These are phyloP conservation scores for Piaya cayana DNA, from an alignment of 2,113 vertebrate species.

Conservation along the genomic window DNA sequence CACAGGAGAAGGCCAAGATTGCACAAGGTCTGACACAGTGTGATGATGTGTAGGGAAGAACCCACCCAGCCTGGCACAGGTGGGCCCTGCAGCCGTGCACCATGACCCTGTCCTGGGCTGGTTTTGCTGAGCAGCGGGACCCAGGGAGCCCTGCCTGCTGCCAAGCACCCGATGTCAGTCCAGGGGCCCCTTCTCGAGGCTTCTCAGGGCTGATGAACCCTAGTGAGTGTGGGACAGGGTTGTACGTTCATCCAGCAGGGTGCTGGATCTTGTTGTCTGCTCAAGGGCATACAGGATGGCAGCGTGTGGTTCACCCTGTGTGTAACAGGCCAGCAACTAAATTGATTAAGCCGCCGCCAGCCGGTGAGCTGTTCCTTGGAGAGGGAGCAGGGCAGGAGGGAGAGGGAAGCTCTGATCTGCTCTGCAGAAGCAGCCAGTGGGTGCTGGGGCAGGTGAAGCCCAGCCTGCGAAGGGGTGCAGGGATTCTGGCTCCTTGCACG, in stretches of 20 bases:
- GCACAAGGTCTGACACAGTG: neutral
- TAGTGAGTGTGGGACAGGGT: neutral
- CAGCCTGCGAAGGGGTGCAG: rapidly evolving
- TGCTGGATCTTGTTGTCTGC: neutral
- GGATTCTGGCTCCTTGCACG: neutral
- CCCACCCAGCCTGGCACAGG: neutral
- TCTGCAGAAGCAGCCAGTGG: neutral
- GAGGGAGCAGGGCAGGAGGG: neutral
- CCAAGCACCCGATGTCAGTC: rapidly evolving
- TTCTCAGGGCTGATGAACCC: neutral
- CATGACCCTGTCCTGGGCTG: neutral
- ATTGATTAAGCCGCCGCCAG: neutral
- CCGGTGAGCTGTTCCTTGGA: neutral
- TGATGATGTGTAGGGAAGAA: neutral
- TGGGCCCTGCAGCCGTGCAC: rapidly evolving
- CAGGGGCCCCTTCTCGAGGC: neutral
- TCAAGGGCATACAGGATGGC: neutral
- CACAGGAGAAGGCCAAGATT: rapidly evolving
- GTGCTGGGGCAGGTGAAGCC: neutral
- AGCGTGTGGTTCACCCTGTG: rapidly evolving
- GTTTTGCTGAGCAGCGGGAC: neutral
- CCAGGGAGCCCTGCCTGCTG: neutral
- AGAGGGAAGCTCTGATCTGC: neutral
- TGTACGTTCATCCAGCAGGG: neutral
- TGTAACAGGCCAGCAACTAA: neutral